Percentiles rank a stretch among this genome's conserved stretches.
Evolutionary conservation across 2,888 invertebrate genomes (phyloP).

Genomic region (Phaedon cochleariae): DNA sequence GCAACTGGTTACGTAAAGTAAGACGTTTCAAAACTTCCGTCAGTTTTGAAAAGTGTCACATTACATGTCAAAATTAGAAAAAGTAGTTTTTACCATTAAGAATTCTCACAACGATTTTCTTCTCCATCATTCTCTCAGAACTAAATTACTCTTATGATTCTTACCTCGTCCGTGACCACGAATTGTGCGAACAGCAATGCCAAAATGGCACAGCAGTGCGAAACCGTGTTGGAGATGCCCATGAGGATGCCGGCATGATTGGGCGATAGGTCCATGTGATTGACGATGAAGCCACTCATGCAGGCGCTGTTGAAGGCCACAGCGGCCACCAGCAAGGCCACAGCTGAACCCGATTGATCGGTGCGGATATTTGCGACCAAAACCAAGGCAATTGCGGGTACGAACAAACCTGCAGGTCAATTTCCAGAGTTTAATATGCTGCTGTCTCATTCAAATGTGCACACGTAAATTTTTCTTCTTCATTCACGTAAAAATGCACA

Average conservation of each 20-base stretch:
- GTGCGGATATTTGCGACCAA: neutral
- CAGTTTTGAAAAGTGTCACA: no score
- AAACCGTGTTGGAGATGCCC: neutral
- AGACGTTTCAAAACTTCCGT: no score
- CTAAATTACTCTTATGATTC: no score
- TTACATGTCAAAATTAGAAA: no score
- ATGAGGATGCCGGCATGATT: neutral
- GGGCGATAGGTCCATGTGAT: neutral
- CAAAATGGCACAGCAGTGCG: neutral
- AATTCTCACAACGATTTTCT: no score
- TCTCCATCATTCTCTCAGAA: no score
- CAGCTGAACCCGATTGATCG: neutral
- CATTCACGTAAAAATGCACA: no score
- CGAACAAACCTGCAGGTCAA: neutral
- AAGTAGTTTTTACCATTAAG: no score
- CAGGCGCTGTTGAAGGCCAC: neutral
- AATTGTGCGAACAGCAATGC: neutral
- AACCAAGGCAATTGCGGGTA: neutral
- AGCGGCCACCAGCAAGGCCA: neutral
- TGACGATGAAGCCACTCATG: neutral
- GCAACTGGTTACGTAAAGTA: no score
- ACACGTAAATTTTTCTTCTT: no score
- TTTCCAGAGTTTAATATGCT: no score
- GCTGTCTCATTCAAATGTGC: no score
- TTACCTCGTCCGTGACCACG: conserved; percentile 2